Conservation (phyloP, 2,888 invertebrate genomes). For the Cryptocephalus primarius region DNA sequence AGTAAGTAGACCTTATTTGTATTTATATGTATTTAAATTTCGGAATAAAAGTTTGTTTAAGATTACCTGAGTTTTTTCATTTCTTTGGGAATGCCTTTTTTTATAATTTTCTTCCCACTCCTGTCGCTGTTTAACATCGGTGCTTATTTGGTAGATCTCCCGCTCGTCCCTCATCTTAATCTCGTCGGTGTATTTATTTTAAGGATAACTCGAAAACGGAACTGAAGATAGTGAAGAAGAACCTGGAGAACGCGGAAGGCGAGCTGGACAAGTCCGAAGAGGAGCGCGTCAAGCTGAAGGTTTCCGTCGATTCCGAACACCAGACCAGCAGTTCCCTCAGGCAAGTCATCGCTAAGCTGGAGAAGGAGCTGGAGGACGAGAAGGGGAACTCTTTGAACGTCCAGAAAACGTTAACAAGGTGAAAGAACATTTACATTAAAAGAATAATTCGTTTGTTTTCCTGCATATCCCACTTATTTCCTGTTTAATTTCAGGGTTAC, state of each 20-base stretch:
- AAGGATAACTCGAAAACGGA: slow-evolving; percentile 30
- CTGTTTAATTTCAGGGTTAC: slow-evolving; percentile 45
- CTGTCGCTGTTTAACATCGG: too few relatives aligned
- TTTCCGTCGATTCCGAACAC: slow-evolving; percentile 45
- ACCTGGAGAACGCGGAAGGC: slow-evolving; percentile 34
- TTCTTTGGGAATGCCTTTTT: slow-evolving; percentile 12
- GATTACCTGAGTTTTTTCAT: slow-evolving; percentile 15
- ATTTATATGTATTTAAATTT: slow-evolving; percentile 1
- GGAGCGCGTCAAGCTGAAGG: slow-evolving; percentile 40
- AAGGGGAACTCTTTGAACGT: slow-evolving; percentile 39
- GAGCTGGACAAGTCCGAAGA: slow-evolving; percentile 41
- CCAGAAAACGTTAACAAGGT: slow-evolving; percentile 36
- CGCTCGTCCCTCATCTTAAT: too few relatives aligned
- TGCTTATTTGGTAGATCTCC: too few relatives aligned
- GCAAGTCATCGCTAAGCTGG: slow-evolving; percentile 42
- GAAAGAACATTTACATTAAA: too few relatives aligned
- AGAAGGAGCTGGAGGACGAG: slow-evolving; percentile 42
- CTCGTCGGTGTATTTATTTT: slow-evolving; percentile 5
- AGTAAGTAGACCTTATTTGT: not conserved
- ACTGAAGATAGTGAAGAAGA: slow-evolving; percentile 32
- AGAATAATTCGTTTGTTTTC: not conserved
- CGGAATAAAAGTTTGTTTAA: slow-evolving; percentile 14
- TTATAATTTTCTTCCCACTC: slow-evolving; percentile 8
- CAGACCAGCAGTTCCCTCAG: slow-evolving; percentile 41
- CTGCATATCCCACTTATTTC: too few relatives aligned